Evolutionary conservation across 2,888 invertebrate genomes (phyloP).

Genomic region (Ypsolopha sequella): DNA sequence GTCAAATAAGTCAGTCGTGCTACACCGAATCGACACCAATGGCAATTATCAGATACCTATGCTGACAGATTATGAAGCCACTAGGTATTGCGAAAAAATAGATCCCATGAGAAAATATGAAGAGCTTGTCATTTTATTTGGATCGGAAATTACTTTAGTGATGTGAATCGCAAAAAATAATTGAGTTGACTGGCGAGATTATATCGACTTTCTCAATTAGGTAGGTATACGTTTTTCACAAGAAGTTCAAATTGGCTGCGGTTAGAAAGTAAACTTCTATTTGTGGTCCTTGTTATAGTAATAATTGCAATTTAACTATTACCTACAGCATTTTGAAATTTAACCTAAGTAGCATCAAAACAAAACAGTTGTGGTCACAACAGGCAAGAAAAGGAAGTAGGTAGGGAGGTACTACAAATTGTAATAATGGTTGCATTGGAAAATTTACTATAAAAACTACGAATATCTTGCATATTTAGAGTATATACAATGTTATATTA

Average conservation of each 20-base stretch:
- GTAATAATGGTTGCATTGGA: too few relatives aligned
- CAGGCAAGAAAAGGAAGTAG: too few relatives aligned
- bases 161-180: neutral
- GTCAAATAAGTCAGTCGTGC: too few relatives aligned
- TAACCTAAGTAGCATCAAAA: neutral
- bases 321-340: neutral
- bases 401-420: too few relatives aligned
- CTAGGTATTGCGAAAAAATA: too few relatives aligned
- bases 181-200: too few relatives aligned
- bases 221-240: neutral
- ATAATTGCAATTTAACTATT: neutral
- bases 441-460: too few relatives aligned
- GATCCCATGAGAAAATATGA: neutral
- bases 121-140: neutral
- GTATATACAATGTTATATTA: neutral
- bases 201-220: neutral
- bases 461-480: neutral
- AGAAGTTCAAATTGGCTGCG: neutral
- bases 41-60: too few relatives aligned
- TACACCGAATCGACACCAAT: too few relatives aligned
- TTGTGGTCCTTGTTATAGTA: neutral
- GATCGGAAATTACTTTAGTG: neutral
- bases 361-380: too few relatives aligned
- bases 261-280: constrained; percentile 2
- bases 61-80: too few relatives aligned